Conservation (phyloP, 2,113 vertebrate species). For the Orthonyx spaldingii region DNA sequence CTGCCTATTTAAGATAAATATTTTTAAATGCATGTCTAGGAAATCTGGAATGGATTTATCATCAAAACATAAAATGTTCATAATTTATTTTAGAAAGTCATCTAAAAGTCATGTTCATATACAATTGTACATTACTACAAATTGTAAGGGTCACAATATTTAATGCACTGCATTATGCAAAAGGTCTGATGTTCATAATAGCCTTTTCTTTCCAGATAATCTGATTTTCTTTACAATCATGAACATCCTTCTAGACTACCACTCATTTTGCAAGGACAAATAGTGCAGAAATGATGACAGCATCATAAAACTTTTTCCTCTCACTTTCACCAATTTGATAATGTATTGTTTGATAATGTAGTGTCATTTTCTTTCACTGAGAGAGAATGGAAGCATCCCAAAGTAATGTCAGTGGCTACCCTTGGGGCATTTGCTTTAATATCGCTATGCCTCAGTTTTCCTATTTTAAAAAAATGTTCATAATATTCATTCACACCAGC, state of each 20-base stretch:
- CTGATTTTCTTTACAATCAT: background rate
- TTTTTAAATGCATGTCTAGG: background rate
- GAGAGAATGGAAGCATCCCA: background rate
- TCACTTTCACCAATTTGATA: background rate
- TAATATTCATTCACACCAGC: constrained; percentile 43
- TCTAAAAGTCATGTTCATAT: background rate
- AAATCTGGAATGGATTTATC: background rate
- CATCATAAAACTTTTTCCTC: background rate
- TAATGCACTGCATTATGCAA: background rate
- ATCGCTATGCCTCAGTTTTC: constrained; percentile 8
- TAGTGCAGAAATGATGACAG: background rate
- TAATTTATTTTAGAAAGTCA: background rate
- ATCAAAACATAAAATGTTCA: background rate
- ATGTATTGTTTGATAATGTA: background rate
- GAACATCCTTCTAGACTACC: background rate
- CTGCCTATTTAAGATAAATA: background rate
- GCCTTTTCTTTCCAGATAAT: background rate
- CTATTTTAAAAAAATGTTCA: background rate
- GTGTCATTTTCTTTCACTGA: background rate
- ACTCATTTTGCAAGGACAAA: background rate
- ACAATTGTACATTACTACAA: background rate
- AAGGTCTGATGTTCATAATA: background rate
- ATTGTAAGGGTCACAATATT: background rate
- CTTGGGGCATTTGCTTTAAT: background rate
- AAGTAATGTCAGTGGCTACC: background rate